phyloP scores from a whole-genome alignment of 2,113 vertebrate species.

The Okapia johnstoni region DNA sequence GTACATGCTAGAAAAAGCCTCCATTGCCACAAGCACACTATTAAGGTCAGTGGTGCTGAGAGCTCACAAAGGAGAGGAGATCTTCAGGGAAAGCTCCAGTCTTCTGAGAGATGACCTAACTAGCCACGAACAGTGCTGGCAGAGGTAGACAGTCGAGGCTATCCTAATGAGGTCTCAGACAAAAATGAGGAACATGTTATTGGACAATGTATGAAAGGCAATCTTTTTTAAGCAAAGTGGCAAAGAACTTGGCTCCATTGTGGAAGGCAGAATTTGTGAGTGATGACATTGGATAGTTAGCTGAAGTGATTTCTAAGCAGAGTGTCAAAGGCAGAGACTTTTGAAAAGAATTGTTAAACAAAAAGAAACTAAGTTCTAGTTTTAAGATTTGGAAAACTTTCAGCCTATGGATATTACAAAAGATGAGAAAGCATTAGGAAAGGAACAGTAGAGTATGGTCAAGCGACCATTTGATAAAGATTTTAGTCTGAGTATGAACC shows the following conservation, averaged over 20 bases:
- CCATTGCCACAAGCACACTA: not conserved
- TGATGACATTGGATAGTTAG: not conserved
- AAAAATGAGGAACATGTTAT: not conserved
- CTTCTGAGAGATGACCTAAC: not conserved
- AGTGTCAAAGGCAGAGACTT: not conserved
- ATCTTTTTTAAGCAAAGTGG: not conserved
- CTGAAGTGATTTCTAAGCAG: not conserved
- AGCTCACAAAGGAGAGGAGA: not conserved
- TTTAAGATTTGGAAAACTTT: not conserved
- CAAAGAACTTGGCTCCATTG: not conserved
- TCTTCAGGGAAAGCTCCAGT: not conserved
- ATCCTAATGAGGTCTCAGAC: not conserved
- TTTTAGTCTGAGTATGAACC: not conserved
- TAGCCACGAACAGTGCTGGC: not conserved
- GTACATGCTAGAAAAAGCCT: not conserved
- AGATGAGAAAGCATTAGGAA: not conserved
- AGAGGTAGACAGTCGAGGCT: not conserved
- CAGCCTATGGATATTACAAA: not conserved
- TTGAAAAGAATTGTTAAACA: not conserved
- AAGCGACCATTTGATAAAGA: not conserved
- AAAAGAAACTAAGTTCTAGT: not conserved
- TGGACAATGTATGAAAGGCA: not conserved
- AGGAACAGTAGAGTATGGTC: not conserved
- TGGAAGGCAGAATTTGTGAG: not conserved
- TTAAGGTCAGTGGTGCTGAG: not conserved